A percentile compares a stretch with the other conserved stretches of the same genome.
Evolutionary conservation across 2,888 invertebrate genomes (phyloP).

Genomic region (Parnassius apollo): DNA sequence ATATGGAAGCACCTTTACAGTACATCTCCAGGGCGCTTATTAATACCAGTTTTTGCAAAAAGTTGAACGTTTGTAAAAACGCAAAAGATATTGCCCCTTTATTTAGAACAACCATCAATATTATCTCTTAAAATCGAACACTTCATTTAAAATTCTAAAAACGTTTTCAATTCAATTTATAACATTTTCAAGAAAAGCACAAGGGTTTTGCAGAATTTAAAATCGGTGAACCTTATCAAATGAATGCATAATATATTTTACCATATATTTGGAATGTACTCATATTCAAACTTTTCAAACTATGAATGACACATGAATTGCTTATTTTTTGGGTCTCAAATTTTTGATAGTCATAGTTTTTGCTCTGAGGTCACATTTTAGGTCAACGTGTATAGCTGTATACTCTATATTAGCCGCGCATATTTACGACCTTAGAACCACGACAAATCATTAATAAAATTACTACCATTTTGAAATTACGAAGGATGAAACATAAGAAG

Average conservation of each 20-base stretch:
- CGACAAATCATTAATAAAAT: conserved; percentile 46
- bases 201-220: neutral
- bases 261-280: too few relatives aligned
- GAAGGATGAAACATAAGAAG: conserved; percentile 84
- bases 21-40: conserved; percentile 14
- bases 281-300: too few relatives aligned
- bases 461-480: conserved; percentile 81
- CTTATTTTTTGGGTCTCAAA: too few relatives aligned
- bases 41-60: conserved; percentile 12
- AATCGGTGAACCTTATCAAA: neutral
- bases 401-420: too few relatives aligned
- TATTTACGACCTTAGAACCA: too few relatives aligned
- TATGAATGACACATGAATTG: too few relatives aligned
- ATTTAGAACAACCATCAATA: conserved; percentile 9
- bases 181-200: neutral
- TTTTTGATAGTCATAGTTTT: too few relatives aligned
- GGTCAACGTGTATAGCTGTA: too few relatives aligned
- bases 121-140: conserved; percentile 9
- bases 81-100: conserved; percentile 6
- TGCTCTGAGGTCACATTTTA: too few relatives aligned
- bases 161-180: conserved; percentile 6
- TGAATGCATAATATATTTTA: neutral
- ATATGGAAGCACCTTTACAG: conserved; percentile 14
- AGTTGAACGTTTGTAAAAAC: conserved; percentile 5
- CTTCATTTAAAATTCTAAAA: conserved; percentile 15